Evolutionary conservation across 2,113 vertebrate species (phyloP).

Genomic region (Vulpes ferrilata): DNA sequence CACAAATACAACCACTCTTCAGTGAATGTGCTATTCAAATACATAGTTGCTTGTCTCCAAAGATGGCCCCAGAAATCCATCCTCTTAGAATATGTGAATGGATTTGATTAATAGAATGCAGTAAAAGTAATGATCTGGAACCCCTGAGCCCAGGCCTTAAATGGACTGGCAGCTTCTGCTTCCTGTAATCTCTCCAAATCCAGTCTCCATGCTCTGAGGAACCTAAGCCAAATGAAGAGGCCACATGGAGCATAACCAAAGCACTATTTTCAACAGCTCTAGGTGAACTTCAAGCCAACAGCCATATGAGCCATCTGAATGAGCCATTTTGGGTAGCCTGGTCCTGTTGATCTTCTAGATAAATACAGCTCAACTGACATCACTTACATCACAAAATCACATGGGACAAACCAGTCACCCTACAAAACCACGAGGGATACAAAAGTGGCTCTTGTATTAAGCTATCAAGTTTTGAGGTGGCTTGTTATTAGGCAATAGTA

Average conservation of each 20-base stretch:
- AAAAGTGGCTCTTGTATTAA: neutral
- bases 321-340: neutral
- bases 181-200: neutral
- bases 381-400: neutral
- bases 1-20: neutral
- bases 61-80: neutral
- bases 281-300: neutral
- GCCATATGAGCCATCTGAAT: accelerated
- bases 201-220: neutral
- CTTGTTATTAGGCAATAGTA: neutral
- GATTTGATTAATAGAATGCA: neutral
- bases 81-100: neutral
- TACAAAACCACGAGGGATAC: neutral
- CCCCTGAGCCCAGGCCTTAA: accelerated
- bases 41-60: neutral
- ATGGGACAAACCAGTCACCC: neutral
- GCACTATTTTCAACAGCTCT: neutral
- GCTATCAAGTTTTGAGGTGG: neutral
- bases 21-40: neutral
- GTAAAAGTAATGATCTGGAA: neutral
- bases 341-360: neutral
- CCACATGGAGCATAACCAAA: neutral
- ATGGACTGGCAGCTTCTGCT: neutral
- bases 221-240: neutral
- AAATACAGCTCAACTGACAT: neutral